Evolutionary conservation across 92 coral and sea anemone species (phyloP).

Genomic region (Diadumene lineata): DNA sequence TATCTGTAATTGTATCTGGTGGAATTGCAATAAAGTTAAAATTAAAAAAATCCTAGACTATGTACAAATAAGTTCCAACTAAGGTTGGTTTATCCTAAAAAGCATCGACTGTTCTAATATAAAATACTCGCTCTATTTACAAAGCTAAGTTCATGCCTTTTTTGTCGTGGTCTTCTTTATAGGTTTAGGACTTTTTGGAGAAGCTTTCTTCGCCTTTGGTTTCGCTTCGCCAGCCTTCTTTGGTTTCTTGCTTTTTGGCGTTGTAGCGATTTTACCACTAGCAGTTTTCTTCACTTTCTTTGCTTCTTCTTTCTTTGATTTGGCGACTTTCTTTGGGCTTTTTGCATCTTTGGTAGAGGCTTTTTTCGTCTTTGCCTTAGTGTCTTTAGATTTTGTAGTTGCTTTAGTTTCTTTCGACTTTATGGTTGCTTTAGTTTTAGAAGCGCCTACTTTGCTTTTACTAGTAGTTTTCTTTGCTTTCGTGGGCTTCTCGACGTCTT

Average conservation of each 20-base stretch:
- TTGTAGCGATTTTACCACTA: slow-evolving; percentile 33
- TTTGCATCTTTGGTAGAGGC: slow-evolving; percentile 23
- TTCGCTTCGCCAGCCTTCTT: slow-evolving; percentile 67
- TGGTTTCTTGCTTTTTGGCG: slow-evolving; percentile 48
- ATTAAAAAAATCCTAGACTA: neutral
- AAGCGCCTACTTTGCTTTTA: slow-evolving; percentile 2
- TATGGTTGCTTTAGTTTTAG: slow-evolving; percentile 15
- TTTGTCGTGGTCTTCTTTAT: slow-evolving; percentile 4
- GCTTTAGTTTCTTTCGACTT: slow-evolving; percentile 12
- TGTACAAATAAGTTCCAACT: neutral
- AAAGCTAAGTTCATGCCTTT: neutral
- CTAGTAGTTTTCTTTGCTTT: slow-evolving; percentile 13
- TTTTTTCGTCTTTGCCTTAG: slow-evolving; percentile 28
- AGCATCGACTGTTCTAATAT: neutral
- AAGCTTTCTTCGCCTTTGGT: slow-evolving; percentile 56
- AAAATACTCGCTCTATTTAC: neutral
- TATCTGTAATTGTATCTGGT: too few species aligned
- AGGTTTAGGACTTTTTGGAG: slow-evolving; percentile 19
- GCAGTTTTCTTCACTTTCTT: slow-evolving; percentile 45
- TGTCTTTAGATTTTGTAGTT: slow-evolving; percentile 27
- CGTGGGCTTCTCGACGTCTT: slow-evolving; percentile 2
- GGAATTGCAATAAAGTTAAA: neutral
- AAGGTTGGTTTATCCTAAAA: neutral
- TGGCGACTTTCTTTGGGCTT: slow-evolving; percentile 11
- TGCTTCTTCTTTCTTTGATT: slow-evolving; percentile 10